phyloP scores from a whole-genome alignment of 1,140 invertebrate genomes.

The Anoplophora glabripennis region DNA sequence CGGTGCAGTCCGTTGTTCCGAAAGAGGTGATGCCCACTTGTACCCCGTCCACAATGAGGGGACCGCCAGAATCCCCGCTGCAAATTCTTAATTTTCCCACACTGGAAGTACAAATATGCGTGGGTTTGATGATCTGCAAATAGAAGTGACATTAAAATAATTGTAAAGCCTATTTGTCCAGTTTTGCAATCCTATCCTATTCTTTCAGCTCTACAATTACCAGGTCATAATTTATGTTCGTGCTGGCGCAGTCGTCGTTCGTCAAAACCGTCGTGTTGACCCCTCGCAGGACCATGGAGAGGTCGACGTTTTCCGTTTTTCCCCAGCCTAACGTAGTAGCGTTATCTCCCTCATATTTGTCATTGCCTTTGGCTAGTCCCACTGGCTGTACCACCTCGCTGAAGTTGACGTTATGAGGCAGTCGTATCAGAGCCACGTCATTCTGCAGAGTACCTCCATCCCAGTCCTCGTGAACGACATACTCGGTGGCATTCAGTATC shows the following conservation, averaged over 20 bases:
- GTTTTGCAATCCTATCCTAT: too few species aligned
- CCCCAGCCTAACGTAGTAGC: conserved; percentile 27
- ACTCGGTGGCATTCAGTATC: conserved; percentile 4
- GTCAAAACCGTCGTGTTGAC: background rate
- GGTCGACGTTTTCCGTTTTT: background rate
- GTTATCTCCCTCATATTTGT: conserved; percentile 8
- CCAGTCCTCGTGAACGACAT: conserved; percentile 15
- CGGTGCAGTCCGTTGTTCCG: conserved; percentile 15
- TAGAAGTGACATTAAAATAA: too few species aligned
- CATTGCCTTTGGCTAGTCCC: conserved; percentile 1
- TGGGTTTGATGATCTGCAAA: background rate
- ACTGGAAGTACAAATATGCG: conserved; percentile 5
- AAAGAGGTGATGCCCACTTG: conserved; percentile 29
- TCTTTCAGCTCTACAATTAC: background rate
- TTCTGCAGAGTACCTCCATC: conserved; percentile 1
- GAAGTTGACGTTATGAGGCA: conserved; percentile 3
- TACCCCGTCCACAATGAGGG: conserved; percentile 22
- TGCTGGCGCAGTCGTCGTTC: background rate
- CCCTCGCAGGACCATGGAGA: conserved; percentile 12
- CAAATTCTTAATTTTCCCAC: conserved; percentile 13
- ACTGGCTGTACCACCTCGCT: conserved; percentile 19
- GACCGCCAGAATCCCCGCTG: conserved; percentile 27
- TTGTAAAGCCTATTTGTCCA: too few species aligned
- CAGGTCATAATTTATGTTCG: background rate
- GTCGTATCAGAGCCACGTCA: conserved; percentile 22